Evolutionary conservation across 2,113 vertebrate species (phyloP), one percentile per base, ranked within the genome.

Genomic region (Prinia subflava): DNA sequence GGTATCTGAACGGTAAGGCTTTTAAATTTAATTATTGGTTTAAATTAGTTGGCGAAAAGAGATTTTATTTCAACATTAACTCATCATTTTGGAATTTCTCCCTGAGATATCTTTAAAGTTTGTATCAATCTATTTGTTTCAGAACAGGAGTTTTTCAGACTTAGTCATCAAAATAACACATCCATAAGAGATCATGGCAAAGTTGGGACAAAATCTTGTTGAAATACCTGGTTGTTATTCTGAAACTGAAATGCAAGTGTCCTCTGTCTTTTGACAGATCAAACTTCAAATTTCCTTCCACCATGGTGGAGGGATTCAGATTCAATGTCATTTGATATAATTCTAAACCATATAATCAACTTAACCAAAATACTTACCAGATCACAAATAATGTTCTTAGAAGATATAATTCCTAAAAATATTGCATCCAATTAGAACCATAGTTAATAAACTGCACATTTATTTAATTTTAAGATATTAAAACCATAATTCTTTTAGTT

Each of bases 141-240:
- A 74, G 21, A 77, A 87, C 4, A 56, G 41, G 25, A 84, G 42
- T 4, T 13, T 67, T 30, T 63, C 52, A 73, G 10, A 37, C 16
- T 53, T 64, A 37, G 22, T 30, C n/a, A 30, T n/a, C 65, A 57
- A 90, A 90, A 83, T 59, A 87, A 68, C 6, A 10, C 19, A 44
- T 10, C 24, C 7, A 20, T n/a, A 63, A 47, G 11, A 76, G n/a
- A 49, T n/a, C 17, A 21, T 1, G 0, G 0, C 1, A n/a, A 74
- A 55, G 18, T 15, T n/a, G 19, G 17, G 28, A 39, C 10, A 83
- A 86, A 81, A 55, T 44, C 18, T 33, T 69, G 9, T 18, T 60
- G 33, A 82, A 96, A 53, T 27, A 85, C 13, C 33, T 69, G 17
- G 3, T 5, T 79, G 30, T 33, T n/a, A 65, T 57, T 62, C 28